Base-by-base conservation (phyloP, 2,888 invertebrate genomes). In the Hipparchia sbordonii region DNA sequence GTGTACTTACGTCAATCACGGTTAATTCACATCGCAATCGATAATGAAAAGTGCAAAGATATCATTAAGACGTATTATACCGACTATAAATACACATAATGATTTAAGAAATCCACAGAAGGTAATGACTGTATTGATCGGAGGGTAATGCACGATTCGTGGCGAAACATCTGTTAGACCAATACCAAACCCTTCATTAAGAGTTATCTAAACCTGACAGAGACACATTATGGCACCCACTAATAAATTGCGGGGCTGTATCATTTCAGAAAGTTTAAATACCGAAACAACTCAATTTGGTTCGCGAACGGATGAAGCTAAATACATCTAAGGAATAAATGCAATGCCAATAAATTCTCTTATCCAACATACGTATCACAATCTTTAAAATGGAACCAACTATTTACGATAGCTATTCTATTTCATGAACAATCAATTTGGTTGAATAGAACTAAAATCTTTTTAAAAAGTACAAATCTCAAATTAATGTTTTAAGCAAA, bases 61-160 rank as follows among this genome's bases (percentile, higher is more conserved):
- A 61, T 69, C 61, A 61, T 69, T 54, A 54, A 54, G 48, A 54
- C 52, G 12, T 56, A 33, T 4, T 39, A 39, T 1, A 39, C 23
- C 23, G 23, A 23, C 51, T 51, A 63, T 72, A 72, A 72, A 67
- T 67, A 63, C 57, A 72, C 61, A 57, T 67, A 48, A 61, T 45
- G 60, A 57, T 56, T 71, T 67, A 66, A 56, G 67, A 72, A 73
- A 70, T 70, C 63, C 69, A 76, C 65, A 67, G 67, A 68, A 73
- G 70, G 71, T 59, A 74, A 76, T 73, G 73, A 71, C 71, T 62
- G 69, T 71, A 75, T 69, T 75, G 72, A 73, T 75, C 56, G 45
- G 70, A 63, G 70, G 59, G 57, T 70, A 72, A 75, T 71, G 75
- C 76, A 77, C 76, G 73, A 77, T 72, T 76, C 69, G 72, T 77